Base-by-base conservation (phyloP, 1,140 invertebrate genomes). In the Epicauta chinensis region DNA sequence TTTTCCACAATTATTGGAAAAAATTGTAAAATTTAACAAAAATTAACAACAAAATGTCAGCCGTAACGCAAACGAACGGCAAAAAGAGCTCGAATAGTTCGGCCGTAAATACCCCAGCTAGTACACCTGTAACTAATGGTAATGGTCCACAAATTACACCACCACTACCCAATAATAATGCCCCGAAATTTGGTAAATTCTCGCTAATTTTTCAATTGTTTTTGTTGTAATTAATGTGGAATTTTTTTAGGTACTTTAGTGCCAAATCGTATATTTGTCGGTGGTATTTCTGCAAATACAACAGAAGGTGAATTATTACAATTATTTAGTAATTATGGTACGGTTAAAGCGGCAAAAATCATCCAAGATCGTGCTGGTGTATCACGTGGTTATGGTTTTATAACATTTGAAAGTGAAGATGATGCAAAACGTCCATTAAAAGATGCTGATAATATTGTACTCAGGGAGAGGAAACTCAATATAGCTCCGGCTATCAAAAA, bases 331-430 rank as follows among this genome's bases (percentile, higher is more conserved):
- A 77, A 80, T 23, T 96, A 93, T 73, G 93, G 93, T 10, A 87
- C 87, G 39, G 92, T 97, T 1, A 93, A 89, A 64, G 91, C 87
- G 29, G 90, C 91, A 17, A 95, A 97, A 75, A 96, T 97, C 55
- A 96, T 97, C 61, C 84, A 86, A 60, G 93, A 97, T 71, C 75
- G 92, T 60, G 91, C 90, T 55, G 93, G 93, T 2, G 89, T 95
- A 1, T 94, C 93, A 31, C 95, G 95, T 76, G 93, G 93, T 38
- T 95, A 93, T 63, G 91, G 91, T 3, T 94, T 97, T 75, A 91
- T 97, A 36, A 97, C 94, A 11, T 97, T 96, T 75, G 92, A 91
- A 74, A 89, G 84, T 36, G 89, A 92, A 70, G 87, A 92, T 65
- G 90, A 93, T 73, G 90, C 90, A 1, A 86, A 87, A 66, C 77